Percentiles rank a stretch among this genome's conserved stretches.
These are phyloP conservation scores for Thinocorus orbignyianus DNA, from an alignment of 2,113 vertebrate species.

Conservation along the genomic window DNA sequence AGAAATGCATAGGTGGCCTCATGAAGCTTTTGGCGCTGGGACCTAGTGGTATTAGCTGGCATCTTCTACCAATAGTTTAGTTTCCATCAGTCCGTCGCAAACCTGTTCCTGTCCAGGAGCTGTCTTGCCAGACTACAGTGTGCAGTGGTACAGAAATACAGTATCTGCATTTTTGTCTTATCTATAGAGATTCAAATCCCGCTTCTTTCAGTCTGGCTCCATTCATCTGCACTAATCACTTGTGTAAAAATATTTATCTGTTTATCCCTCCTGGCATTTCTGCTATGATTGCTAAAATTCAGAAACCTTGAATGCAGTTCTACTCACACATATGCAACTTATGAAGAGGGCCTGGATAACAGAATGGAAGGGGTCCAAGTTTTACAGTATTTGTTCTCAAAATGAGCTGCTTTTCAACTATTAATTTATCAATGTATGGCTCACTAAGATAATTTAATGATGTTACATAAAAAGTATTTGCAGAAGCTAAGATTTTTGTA, in stretches of 20 bases:
- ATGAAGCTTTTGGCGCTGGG: background rate
- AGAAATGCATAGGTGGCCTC: conserved; percentile 46
- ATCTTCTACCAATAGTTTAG: background rate
- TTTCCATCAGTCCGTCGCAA: conserved; percentile 2
- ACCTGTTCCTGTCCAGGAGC: background rate
- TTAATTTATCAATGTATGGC: background rate
- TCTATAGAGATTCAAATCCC: background rate
- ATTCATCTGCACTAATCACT: background rate
- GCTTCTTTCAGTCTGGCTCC: background rate
- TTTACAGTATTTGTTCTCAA: background rate
- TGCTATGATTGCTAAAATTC: background rate
- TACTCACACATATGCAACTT: background rate
- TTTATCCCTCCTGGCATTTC: conserved; percentile 14
- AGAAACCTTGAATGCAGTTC: background rate
- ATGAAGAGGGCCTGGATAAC: background rate
- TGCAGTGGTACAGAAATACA: background rate
- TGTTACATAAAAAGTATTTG: background rate
- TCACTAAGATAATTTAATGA: background rate
- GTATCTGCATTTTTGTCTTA: background rate
- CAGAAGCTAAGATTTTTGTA: background rate
- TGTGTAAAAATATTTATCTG: background rate
- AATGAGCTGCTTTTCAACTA: background rate
- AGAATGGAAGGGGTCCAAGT: background rate
- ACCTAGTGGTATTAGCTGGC: background rate
- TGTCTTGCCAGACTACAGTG: background rate